phyloP scores from a whole-genome alignment of 2,797 vertebrate species.

The Enteromius mattozi region DNA sequence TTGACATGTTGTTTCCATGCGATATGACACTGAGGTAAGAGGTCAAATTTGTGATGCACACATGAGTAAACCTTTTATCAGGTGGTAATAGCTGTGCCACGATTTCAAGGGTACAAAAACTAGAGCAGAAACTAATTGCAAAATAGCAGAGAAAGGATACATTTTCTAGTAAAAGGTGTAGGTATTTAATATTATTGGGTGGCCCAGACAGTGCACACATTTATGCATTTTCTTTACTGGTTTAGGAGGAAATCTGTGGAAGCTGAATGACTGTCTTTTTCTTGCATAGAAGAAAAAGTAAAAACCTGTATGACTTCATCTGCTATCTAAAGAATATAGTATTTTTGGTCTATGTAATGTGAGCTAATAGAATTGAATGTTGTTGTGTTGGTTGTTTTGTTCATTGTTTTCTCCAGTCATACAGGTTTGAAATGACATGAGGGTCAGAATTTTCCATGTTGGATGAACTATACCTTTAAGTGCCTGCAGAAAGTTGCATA shows the following conservation, averaged over 20 bases:
- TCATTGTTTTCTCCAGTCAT: not conserved
- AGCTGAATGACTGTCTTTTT: not conserved
- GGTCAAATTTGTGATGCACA: not conserved
- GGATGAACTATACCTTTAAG: not conserved
- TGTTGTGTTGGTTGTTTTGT: not conserved
- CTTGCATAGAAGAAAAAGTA: not conserved
- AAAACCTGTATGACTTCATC: not conserved
- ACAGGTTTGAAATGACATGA: not conserved
- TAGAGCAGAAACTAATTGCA: not conserved
- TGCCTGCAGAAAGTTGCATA: not conserved
- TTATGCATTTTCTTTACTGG: not conserved
- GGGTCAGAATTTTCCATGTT: not conserved
- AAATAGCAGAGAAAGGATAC: not conserved
- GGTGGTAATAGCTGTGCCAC: not conserved
- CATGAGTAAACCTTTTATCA: not conserved
- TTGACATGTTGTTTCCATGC: not conserved
- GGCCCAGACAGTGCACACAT: not conserved
- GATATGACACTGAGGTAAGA: slow-evolving; percentile 1
- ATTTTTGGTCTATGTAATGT: not conserved
- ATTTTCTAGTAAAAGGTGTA: not conserved
- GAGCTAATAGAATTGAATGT: not conserved
- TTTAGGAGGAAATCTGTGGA: not conserved
- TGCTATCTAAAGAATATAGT: not conserved
- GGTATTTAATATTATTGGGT: not conserved
- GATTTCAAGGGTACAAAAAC: not conserved